phyloP scores from a whole-genome alignment of 2,113 vertebrate genomes.

The Dinomys branickii region DNA sequence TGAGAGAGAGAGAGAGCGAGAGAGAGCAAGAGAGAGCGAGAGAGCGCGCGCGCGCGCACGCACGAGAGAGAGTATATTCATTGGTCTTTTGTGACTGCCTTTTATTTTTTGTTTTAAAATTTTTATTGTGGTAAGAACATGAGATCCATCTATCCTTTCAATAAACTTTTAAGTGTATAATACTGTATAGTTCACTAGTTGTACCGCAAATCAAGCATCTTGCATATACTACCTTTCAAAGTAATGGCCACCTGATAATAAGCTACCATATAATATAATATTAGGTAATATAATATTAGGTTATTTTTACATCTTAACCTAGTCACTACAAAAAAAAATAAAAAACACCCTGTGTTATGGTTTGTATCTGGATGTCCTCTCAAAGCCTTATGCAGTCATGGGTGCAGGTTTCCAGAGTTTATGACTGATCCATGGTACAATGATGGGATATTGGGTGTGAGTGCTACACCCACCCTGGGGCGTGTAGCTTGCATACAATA shows the following conservation, averaged over 20 bases:
- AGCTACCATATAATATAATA: background rate
- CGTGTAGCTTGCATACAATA: no score
- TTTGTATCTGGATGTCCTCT: no score
- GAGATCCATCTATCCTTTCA: background rate
- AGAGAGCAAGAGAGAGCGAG: no score
- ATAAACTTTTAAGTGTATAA: background rate
- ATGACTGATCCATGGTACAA: no score
- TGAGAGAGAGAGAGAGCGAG: no score
- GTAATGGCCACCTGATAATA: background rate
- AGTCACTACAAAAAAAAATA: background rate
- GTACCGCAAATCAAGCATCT: no score
- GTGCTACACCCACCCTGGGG: no score
- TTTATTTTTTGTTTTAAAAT: background rate
- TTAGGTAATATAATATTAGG: background rate
- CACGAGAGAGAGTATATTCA: no score
- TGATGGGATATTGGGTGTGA: no score
- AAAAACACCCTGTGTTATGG: background rate
- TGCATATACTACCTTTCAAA: background rate
- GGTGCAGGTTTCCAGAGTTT: no score
- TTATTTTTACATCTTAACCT: conserved; percentile 5
- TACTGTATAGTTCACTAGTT: background rate
- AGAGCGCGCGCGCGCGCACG: no score
- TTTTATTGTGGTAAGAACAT: background rate
- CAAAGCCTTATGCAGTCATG: no score
- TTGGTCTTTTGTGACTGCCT: background rate